A percentile compares a stretch with the other conserved stretches of the same genome.
Conservation (phyloP, 2,888 invertebrate genomes). For the Heteropelma amictum region DNA sequence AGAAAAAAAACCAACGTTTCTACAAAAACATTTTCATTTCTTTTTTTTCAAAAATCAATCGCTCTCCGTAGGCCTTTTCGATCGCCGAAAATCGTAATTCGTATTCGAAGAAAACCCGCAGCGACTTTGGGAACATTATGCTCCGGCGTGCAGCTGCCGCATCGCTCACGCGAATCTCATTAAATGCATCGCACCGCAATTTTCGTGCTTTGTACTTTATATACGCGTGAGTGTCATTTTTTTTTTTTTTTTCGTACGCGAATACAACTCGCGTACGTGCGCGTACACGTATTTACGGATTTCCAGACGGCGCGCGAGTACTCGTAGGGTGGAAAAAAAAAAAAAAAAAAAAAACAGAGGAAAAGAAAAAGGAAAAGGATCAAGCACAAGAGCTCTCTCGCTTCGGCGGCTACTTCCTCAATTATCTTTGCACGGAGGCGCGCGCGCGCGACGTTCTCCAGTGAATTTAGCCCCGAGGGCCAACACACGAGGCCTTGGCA, state of each 20-base stretch:
- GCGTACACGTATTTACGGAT: conserved; percentile 10
- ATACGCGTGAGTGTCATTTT: too few relatives aligned
- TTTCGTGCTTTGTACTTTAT: too few relatives aligned
- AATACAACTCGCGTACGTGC: too few relatives aligned
- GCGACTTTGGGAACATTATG: too few relatives aligned
- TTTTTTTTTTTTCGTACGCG: too few relatives aligned
- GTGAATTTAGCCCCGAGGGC: conserved; percentile 12
- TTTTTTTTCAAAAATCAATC: too few relatives aligned
- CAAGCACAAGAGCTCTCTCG: conserved; percentile 9
- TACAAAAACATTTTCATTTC: too few relatives aligned
- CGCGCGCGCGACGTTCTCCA: conserved; percentile 26
- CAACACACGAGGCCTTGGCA: conserved; percentile 29
- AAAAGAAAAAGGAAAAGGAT: too few relatives aligned
- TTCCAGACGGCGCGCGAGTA: neutral
- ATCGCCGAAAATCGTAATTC: too few relatives aligned
- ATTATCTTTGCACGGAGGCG: conserved; percentile 25
- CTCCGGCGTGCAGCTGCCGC: conserved; percentile 49
- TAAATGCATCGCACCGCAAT: conserved; percentile 34
- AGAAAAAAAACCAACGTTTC: neutral
- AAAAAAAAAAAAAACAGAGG: too few relatives aligned
- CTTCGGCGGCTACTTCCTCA: conserved; percentile 30
- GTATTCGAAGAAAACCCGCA: too few relatives aligned
- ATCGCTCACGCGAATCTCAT: conserved; percentile 31
- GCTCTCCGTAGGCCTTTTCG: too few relatives aligned
- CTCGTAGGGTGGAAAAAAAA: neutral